These are phyloP conservation scores for Ophion slaviceki DNA, from an alignment of 2,888 invertebrate genomes.

Conservation along the genomic window DNA sequence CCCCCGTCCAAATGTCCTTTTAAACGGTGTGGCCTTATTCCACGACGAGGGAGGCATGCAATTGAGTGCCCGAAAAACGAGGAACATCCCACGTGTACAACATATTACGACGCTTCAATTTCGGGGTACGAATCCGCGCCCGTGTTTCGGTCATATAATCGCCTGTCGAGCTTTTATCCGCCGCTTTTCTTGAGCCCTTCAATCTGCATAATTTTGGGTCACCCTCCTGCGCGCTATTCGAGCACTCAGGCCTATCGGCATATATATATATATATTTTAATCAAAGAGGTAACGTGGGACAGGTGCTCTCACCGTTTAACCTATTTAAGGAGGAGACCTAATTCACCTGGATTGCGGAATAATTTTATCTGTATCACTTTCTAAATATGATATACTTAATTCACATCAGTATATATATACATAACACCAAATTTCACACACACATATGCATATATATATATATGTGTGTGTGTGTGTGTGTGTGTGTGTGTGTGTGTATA, in stretches of 20 bases:
- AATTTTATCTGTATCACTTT: neutral
- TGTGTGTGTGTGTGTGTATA: no score
- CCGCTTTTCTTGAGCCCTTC: conserved; percentile 54
- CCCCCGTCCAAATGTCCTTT: conserved; percentile 65
- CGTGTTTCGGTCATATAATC: conserved; percentile 38
- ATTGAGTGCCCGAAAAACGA: conserved; percentile 34
- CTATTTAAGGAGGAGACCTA: neutral
- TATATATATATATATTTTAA: neutral
- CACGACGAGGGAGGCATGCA: conserved; percentile 52
- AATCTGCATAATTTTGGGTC: conserved; percentile 63
- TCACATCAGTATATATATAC: no score
- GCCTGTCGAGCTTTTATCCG: conserved; percentile 49
- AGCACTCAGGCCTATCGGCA: neutral
- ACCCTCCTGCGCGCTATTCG: neutral
- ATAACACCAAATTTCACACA: no score
- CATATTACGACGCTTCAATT: conserved; percentile 5
- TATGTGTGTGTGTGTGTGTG: no score
- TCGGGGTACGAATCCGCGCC: conserved; percentile 30
- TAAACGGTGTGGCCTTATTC: conserved; percentile 55
- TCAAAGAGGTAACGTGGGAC: neutral
- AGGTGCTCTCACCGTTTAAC: neutral
- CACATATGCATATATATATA: no score
- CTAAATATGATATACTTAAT: neutral
- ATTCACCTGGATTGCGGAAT: neutral
- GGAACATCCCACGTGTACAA: conserved; percentile 24